Conservation (phyloP, 2,888 invertebrate genomes). For the Nephrotoma flavescens region DNA sequence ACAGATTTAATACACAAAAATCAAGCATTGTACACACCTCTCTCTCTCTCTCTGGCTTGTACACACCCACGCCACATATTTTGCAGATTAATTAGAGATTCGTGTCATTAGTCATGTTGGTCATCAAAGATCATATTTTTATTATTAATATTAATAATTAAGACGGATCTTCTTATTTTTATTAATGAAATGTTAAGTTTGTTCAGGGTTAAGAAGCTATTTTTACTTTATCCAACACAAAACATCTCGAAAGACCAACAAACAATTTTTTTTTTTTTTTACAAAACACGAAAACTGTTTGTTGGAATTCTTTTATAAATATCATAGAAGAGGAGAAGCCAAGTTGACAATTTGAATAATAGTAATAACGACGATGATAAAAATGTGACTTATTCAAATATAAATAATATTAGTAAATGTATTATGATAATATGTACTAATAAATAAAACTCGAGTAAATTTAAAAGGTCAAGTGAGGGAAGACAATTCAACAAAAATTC, state of each 20-base stretch:
- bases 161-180: not conserved
- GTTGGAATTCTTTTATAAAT: not conserved
- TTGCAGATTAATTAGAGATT: not conserved
- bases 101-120: not conserved
- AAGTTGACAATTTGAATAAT: not conserved
- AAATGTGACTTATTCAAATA: not conserved
- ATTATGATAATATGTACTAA: not conserved
- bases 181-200: not conserved
- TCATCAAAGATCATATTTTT: not conserved
- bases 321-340: not conserved
- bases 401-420: not conserved
- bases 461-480: constrained; percentile 1
- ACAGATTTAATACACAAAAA: not conserved
- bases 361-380: not conserved
- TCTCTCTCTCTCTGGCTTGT: no score
- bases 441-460: not conserved
- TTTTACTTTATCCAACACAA: not conserved
- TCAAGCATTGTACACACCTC: not conserved
- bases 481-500: not conserved
- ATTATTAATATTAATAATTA: not conserved
- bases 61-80: not conserved
- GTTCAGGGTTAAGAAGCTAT: not conserved
- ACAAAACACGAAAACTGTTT: not conserved
- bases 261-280: not conserved
- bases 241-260: not conserved